phyloP scores from a whole-genome alignment of 2,113 vertebrate species.

The Lynx canadensis region DNA sequence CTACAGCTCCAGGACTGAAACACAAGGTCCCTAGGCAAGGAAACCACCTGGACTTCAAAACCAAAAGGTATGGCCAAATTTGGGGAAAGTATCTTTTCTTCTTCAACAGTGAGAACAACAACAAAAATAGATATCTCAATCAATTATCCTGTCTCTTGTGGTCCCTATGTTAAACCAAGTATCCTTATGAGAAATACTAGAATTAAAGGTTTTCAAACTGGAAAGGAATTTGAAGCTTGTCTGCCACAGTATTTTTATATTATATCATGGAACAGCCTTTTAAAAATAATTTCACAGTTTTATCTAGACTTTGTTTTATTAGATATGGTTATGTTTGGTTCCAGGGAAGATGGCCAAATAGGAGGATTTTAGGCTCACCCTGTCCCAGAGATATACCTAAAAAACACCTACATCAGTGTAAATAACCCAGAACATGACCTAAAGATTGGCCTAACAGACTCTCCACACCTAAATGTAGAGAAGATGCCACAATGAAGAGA shows the following conservation, averaged over 20 bases:
- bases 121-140: background rate
- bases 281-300: background rate
- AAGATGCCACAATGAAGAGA: background rate
- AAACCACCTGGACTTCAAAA: background rate
- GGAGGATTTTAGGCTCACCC: background rate
- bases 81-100: background rate
- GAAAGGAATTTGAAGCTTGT: background rate
- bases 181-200: background rate
- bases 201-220: background rate
- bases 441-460: background rate
- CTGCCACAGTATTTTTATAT: background rate
- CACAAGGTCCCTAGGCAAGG: background rate
- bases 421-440: background rate
- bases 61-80: background rate
- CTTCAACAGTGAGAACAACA: background rate
- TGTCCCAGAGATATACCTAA: background rate
- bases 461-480: background rate
- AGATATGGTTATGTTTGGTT: background rate
- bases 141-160: background rate
- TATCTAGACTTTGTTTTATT: background rate
- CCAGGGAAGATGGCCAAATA: background rate
- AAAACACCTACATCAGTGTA: background rate
- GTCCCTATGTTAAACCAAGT: background rate
- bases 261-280: background rate
- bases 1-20: background rate